phyloP scores from a whole-genome alignment of 92 coral and sea anemone genomes.

The Meandrina meandrites region DNA sequence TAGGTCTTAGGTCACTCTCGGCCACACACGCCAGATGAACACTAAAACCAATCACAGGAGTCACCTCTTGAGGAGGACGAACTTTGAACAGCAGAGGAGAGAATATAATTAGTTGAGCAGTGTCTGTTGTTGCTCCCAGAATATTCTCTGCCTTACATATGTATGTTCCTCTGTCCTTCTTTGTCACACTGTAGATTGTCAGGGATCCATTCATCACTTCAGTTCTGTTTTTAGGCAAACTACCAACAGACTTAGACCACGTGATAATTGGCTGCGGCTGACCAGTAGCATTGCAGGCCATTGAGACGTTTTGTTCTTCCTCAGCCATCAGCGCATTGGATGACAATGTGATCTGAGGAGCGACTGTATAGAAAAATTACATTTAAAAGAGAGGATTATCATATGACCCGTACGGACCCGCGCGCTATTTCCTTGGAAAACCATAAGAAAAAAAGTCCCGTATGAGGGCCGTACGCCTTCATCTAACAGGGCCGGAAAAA shows the following conservation, averaged over 20 bases:
- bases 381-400: no score
- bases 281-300: constrained; percentile 36
- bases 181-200: constrained; percentile 22
- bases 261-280: constrained; percentile 36
- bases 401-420: no score
- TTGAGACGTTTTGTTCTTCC: constrained; percentile 32
- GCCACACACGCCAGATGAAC: constrained; percentile 36
- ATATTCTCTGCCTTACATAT: constrained; percentile 23
- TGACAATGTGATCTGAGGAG: constrained; percentile 7
- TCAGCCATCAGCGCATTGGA: constrained; percentile 34
- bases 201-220: constrained; percentile 19
- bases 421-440: no score
- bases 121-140: constrained; percentile 30
- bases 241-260: constrained; percentile 50
- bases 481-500: no score
- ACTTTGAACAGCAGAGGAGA: constrained; percentile 26
- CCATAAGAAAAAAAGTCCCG: no score
- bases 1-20: constrained; percentile 26
- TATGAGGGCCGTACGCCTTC: no score
- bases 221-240: constrained; percentile 23
- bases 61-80: constrained; percentile 27
- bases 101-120: constrained; percentile 28
- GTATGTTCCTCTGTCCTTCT: constrained; percentile 37
- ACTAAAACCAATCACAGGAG: neutral
- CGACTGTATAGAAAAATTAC: constrained; percentile 6